These are phyloP conservation scores for Dendronephthya gigantea DNA, from an alignment of 64 coral and sea anemone species.

Conservation along the genomic window DNA sequence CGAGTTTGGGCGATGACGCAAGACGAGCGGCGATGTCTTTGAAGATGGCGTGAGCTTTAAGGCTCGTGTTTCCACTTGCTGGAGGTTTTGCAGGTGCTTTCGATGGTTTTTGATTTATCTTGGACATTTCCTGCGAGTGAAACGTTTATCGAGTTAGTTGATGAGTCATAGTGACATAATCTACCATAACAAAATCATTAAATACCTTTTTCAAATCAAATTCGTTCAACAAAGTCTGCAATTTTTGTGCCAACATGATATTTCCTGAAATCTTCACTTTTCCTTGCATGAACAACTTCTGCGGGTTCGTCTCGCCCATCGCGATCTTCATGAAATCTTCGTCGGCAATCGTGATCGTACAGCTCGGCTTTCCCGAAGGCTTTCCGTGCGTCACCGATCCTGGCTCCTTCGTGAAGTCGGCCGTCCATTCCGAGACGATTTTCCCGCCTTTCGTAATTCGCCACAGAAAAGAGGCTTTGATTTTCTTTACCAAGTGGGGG, in stretches of 20 bases:
- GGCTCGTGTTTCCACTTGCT: not conserved
- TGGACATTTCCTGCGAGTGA: not conserved
- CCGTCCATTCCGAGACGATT: constrained; percentile 52
- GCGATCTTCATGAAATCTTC: constrained; percentile 69
- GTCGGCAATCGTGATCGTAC: constrained; percentile 66
- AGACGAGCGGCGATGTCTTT: not conserved
- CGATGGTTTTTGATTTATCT: not conserved
- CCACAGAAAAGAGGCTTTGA: constrained; percentile 91
- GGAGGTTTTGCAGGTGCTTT: not conserved
- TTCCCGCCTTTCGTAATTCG: constrained; percentile 69
- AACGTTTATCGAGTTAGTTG: not conserved
- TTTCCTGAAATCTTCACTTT: constrained; percentile 90
- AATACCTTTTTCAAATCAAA: constrained; percentile 27
- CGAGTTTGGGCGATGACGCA: not conserved
- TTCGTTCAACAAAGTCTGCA: constrained; percentile 67
- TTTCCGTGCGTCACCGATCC: constrained; percentile 48
- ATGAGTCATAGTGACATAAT: not conserved
- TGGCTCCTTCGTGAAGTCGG: constrained; percentile 51
- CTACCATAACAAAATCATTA: no score
- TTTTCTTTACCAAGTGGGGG: constrained; percentile 88
- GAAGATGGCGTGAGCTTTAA: not conserved
- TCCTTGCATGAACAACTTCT: constrained; percentile 82
- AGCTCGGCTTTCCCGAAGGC: constrained; percentile 55
- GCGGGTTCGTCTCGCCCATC: constrained; percentile 63
- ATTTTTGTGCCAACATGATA: constrained; percentile 79